Evolutionary conservation across 1,140 invertebrate genomes (phyloP).

Genomic region (Eubasilissa regina): DNA sequence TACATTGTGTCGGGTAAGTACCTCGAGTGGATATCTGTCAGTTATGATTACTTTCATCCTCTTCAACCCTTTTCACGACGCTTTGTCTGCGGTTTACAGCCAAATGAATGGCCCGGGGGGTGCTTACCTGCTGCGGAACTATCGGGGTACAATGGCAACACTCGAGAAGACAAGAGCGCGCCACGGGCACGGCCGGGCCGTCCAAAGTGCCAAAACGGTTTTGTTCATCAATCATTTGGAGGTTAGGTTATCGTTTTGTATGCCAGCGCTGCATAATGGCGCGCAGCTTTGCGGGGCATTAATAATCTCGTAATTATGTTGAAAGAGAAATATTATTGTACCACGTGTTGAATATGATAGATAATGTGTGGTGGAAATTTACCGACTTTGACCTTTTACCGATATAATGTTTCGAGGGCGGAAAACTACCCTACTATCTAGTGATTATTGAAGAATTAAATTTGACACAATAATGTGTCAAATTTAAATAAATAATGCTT

Average conservation of each 20-base stretch:
- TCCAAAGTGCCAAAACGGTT: constrained; percentile 39
- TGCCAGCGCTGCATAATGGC: neutral
- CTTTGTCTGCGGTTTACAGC: constrained; percentile 57
- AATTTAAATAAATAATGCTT: too few relatives aligned
- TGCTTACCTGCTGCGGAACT: constrained; percentile 37
- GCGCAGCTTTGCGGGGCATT: neutral
- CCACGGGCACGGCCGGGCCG: neutral
- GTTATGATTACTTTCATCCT: constrained; percentile 58
- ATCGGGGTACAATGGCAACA: constrained; percentile 32
- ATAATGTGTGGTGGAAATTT: too few relatives aligned
- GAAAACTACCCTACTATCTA: too few relatives aligned
- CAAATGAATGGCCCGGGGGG: constrained; percentile 46
- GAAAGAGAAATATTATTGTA: too few relatives aligned
- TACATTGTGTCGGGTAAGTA: constrained; percentile 24
- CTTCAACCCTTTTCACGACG: constrained; percentile 54
- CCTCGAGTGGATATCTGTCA: constrained; percentile 54
- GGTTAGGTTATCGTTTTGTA: constrained; percentile 30
- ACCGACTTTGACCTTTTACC: too few relatives aligned
- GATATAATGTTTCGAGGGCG: too few relatives aligned
- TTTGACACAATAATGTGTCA: too few relatives aligned
- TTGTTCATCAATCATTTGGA: constrained; percentile 36
- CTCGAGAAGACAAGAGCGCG: constrained; percentile 32
- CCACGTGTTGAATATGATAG: too few relatives aligned
- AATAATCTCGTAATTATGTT: neutral
- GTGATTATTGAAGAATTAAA: too few relatives aligned